Conservation (phyloP, 1,140 invertebrate genomes). For the Yoshiicerus persimilis region DNA sequence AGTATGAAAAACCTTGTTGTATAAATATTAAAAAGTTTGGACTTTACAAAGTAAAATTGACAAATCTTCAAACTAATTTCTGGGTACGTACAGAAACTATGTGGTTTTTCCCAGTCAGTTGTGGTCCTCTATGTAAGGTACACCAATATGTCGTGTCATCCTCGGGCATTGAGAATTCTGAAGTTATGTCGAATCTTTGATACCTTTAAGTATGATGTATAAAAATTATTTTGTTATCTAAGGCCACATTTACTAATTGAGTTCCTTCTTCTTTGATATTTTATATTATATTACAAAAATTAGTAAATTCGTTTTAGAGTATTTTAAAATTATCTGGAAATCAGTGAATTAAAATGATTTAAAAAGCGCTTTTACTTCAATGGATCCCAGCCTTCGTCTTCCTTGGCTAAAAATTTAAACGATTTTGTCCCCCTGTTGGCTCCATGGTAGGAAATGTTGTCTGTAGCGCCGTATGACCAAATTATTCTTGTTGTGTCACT, state of each 20-base stretch:
- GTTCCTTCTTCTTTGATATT: no score
- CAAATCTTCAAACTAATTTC: no score
- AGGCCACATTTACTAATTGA: no score
- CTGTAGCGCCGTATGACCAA: background rate
- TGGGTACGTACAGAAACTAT: background rate
- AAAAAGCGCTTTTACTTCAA: background rate
- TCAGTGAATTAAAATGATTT: no score
- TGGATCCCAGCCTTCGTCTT: background rate
- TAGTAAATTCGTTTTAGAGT: no score
- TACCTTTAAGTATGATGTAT: background rate
- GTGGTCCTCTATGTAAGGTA: background rate
- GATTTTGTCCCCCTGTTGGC: background rate
- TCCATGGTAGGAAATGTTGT: background rate
- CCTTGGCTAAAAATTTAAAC: background rate
- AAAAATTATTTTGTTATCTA: no score
- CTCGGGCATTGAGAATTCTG: background rate
- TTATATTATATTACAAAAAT: no score
- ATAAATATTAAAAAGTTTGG: no score
- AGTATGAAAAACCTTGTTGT: no score
- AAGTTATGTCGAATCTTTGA: background rate
- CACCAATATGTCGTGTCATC: background rate
- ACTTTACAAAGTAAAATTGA: no score
- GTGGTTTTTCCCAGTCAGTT: background rate
- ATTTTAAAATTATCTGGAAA: no score
- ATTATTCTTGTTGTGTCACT: background rate